A percentile compares a stretch with the other conserved stretches of the same genome.
phyloP scores from a whole-genome alignment of 2,888 invertebrate species.

The Eristalis pertinax region DNA sequence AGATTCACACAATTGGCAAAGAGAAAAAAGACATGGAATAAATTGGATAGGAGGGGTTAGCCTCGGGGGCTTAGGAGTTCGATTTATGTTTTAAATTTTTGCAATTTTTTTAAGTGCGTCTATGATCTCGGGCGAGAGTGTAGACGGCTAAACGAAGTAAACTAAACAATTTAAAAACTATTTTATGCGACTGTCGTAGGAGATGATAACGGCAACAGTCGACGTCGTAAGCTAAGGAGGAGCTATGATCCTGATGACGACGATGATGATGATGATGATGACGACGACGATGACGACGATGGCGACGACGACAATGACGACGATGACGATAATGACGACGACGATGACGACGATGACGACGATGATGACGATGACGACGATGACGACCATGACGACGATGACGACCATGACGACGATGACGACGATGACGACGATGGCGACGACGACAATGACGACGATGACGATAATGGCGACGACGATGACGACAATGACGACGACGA shows the following conservation, averaged over 20 bases:
- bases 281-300: conserved; percentile 74
- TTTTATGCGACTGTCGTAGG: conserved; percentile 69
- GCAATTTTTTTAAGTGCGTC: not conserved
- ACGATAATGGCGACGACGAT: conserved; percentile 79
- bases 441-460: conserved; percentile 79
- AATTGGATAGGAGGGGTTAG: not conserved
- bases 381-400: conserved; percentile 81
- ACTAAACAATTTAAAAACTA: not conserved
- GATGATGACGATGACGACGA: conserved; percentile 82
- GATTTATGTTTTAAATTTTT: not conserved
- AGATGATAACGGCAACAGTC: conserved; percentile 81
- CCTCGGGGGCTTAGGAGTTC: not conserved
- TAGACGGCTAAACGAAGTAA: not conserved
- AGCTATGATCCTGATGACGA: conserved; percentile 78
- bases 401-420: conserved; percentile 79
- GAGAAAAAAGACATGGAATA: not conserved
- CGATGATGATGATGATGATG: conserved; percentile 78
- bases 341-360: conserved; percentile 76
- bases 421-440: conserved; percentile 80
- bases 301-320: conserved; percentile 73
- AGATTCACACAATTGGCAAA: not conserved
- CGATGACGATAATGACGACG: conserved; percentile 73
- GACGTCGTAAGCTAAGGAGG: conserved; percentile 81
- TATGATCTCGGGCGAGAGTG: not conserved
- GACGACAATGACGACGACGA: conserved; percentile 82